Conservation (phyloP, 2,113 vertebrate species). For the Albula goreensis region DNA sequence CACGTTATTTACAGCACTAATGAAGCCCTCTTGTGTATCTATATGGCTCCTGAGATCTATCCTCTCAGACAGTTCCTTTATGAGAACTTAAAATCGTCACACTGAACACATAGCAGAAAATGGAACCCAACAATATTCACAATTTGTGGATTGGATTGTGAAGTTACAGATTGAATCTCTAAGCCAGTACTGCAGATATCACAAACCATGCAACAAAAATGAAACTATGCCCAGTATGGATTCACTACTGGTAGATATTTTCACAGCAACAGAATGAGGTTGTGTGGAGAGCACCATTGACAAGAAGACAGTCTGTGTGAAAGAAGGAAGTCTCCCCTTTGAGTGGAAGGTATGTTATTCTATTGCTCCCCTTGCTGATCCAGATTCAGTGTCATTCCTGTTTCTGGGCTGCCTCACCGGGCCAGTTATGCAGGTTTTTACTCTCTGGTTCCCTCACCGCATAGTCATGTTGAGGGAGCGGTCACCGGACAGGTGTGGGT, state of each 20-base stretch:
- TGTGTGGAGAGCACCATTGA: not conserved
- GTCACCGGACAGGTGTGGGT: not conserved
- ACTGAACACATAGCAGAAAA: not conserved
- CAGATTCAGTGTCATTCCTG: not conserved
- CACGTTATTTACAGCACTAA: not conserved
- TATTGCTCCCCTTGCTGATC: not conserved
- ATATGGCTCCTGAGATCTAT: not conserved
- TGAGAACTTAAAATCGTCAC: not conserved
- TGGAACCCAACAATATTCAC: too few species aligned
- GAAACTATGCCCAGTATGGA: not conserved
- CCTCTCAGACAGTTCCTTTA: not conserved
- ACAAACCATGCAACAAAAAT: not conserved
- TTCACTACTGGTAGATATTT: not conserved
- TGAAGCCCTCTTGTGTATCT: not conserved
- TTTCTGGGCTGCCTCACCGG: not conserved
- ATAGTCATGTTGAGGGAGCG: not conserved
- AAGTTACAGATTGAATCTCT: not conserved
- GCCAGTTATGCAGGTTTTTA: conserved; percentile 12
- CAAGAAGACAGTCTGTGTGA: not conserved
- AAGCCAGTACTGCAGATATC: not conserved
- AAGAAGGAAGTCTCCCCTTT: not conserved
- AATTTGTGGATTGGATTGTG: not conserved
- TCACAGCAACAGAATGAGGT: not conserved
- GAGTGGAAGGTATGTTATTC: not conserved
- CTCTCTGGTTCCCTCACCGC: not conserved